Evolutionary conservation across 2,113 vertebrate genomes (phyloP), one percentile per base, ranked within the genome.

Genomic region (Tachysurus fulvidraco): DNA sequence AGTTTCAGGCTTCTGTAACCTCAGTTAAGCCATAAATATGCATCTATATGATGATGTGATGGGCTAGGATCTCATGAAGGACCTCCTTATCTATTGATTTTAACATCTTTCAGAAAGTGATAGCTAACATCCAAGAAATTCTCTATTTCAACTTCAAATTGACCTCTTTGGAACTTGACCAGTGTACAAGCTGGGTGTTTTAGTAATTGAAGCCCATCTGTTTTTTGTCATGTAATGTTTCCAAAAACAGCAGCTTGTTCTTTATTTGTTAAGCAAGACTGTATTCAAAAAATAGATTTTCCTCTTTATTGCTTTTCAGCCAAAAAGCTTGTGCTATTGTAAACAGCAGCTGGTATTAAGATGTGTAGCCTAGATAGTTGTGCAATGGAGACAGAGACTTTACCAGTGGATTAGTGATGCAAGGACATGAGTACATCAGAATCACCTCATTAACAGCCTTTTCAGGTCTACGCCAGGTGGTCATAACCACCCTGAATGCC

Each of bases 201-300:
- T 74, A 36, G 54, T 81, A 82, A 57, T 65, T 50, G 14, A 77
- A 73, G 60, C 44, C 77, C 59, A 60, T 84, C 23, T 82, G 83
- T 76, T 52, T 19, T 81, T 62, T 81, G 73, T 62, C 77, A 55
- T 57, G 74, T 85, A 86, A 62, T 65, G 67, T 17, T 14, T 88
- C 88, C 41, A 78, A 81, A 71, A 88, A 79, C 81, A 86, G 36
- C 25, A 90, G 79, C 62, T 81, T 87, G 86, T 91, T 89, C 64
- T 41, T 84, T 88, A 84, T 86, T 83, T 85, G 84, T 88, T 89
- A 89, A 79, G 59, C n/a, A 82, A 83, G 41, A 50, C n/a, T 69
- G 83, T 92, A 88, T 91, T 86, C 79, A 85, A 85, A 84, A 76
- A 5, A 50, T 87, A 91, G 89, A 71, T 82, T 83, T 60, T 79